These are phyloP conservation scores for Centropus bengalensis DNA, from an alignment of 2,113 vertebrate genomes.

Conservation along the genomic window DNA sequence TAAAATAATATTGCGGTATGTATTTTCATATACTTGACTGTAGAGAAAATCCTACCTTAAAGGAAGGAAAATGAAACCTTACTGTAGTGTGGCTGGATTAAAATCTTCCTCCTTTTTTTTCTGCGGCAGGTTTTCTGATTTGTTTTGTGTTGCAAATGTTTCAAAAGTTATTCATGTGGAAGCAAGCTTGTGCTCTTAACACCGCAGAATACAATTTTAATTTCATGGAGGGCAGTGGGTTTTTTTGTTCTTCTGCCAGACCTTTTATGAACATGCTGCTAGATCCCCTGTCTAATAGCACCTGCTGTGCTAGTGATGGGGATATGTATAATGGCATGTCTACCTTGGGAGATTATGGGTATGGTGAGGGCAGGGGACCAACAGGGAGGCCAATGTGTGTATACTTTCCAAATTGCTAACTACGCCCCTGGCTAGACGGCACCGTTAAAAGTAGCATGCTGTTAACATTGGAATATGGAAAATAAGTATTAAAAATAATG, in stretches of 20 bases:
- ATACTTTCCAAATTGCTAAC: slow-evolving; percentile 44
- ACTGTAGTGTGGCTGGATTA: not conserved
- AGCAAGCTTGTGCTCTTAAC: slow-evolving; percentile 4
- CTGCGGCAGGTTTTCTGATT: not conserved
- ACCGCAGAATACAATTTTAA: slow-evolving; percentile 36
- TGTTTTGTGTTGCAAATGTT: not conserved
- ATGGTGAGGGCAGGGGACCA: slow-evolving; percentile 39
- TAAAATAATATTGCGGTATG: not conserved
- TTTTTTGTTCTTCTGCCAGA: slow-evolving; percentile 47
- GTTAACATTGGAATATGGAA: not conserved
- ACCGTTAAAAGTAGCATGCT: not conserved
- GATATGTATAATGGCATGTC: slow-evolving; percentile 36
- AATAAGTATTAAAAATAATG: not conserved
- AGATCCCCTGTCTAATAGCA: slow-evolving; percentile 32
- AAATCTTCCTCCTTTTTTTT: not conserved
- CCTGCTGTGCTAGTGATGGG: slow-evolving; percentile 54
- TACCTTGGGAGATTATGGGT: slow-evolving; percentile 45
- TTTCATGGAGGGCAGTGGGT: slow-evolving; percentile 12
- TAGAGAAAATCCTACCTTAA: not conserved
- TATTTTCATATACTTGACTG: not conserved
- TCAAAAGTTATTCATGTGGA: slow-evolving; percentile 20
- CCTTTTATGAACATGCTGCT: slow-evolving; percentile 54
- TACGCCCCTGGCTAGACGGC: slow-evolving; percentile 36
- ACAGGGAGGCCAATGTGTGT: slow-evolving; percentile 39
- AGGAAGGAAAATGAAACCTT: not conserved